These are phyloP conservation scores for Adoxophyes honmai DNA, from an alignment of 1,140 invertebrate species.

Conservation along the genomic window DNA sequence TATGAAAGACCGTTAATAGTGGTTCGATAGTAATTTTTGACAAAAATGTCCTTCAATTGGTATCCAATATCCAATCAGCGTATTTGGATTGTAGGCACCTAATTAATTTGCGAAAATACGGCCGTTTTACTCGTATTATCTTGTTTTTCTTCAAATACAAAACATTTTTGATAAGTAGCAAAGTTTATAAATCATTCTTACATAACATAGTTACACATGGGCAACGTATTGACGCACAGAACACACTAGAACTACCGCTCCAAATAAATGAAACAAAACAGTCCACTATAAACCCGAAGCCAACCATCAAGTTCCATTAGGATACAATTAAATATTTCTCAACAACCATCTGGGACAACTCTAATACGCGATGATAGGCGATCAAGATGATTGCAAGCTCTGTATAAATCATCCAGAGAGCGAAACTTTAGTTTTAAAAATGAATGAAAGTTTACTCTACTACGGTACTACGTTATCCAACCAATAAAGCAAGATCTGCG, in stretches of 20 bases:
- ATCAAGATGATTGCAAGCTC: conserved; percentile 8
- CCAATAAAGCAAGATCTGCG: conserved; percentile 29
- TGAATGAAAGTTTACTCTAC: conserved; percentile 43
- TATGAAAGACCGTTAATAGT: no score
- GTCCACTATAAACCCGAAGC: conserved; percentile 15
- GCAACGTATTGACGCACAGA: conserved; percentile 3
- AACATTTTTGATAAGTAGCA: no score
- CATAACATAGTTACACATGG: background rate
- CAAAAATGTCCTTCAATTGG: no score
- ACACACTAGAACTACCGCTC: conserved; percentile 4
- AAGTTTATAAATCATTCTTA: background rate
- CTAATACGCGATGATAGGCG: background rate
- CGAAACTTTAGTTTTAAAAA: conserved; percentile 22
- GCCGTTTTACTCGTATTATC: no score
- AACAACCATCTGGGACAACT: conserved; percentile 8
- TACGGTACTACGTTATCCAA: conserved; percentile 32
- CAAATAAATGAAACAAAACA: conserved; percentile 33
- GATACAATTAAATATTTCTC: conserved; percentile 24
- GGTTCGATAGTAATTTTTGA: no score
- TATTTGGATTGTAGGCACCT: no score
- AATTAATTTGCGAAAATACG: no score
- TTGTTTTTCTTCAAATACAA: no score
- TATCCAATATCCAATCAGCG: no score
- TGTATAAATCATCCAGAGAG: conserved; percentile 3
- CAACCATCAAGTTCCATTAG: conserved; percentile 19